Conservation (phyloP, 2,113 vertebrate genomes). For the Ophiodon elongatus region DNA sequence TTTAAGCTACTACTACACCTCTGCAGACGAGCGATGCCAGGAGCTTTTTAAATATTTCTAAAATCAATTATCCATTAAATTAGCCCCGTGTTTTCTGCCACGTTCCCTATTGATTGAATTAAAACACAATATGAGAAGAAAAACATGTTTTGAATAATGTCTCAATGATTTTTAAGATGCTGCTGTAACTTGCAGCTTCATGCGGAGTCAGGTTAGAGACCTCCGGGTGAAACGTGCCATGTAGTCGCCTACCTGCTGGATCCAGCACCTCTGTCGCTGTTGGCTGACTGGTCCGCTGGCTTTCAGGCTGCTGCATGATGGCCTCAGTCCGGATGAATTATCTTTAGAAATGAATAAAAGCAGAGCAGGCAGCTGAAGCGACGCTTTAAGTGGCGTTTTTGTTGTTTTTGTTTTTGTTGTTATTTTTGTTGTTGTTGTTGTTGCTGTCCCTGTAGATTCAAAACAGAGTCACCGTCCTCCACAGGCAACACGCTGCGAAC, state of each 20-base stretch:
- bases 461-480: slow-evolving; percentile 24
- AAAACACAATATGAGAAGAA: neutral
- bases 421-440: neutral
- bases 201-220: neutral
- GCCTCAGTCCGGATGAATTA: neutral
- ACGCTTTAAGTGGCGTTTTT: neutral
- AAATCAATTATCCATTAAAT: neutral
- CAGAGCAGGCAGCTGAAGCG: neutral
- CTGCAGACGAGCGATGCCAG: too few relatives aligned
- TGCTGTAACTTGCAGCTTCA: neutral
- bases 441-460: slow-evolving; percentile 35
- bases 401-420: neutral
- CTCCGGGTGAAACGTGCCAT: neutral
- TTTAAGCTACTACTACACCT: neutral
- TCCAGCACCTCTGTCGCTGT: slow-evolving; percentile 54
- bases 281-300: slow-evolving; percentile 53
- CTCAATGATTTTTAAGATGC: neutral
- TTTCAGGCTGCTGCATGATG: slow-evolving; percentile 78
- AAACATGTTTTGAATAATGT: neutral
- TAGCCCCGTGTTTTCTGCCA: too few relatives aligned
- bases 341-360: slow-evolving; percentile 11
- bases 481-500: neutral
- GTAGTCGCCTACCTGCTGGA: slow-evolving; percentile 66
- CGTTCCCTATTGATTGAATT: neutral
- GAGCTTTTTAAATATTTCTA: neutral